These are phyloP conservation scores for Campoplex capitator DNA, from an alignment of 2,888 invertebrate genomes.

Conservation along the genomic window DNA sequence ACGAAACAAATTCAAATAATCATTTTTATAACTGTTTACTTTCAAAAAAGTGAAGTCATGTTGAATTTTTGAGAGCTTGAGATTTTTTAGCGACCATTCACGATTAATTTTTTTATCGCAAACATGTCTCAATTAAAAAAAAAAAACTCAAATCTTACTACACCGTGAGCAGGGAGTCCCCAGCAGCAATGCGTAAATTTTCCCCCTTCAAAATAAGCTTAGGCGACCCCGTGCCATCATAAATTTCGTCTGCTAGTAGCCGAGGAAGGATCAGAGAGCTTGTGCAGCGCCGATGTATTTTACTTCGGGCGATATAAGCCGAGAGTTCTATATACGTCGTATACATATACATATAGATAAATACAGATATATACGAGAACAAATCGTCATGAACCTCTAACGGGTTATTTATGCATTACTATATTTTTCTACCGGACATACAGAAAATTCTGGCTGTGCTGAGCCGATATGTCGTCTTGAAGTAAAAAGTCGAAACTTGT, in stretches of 20 bases:
- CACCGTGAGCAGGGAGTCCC: background rate
- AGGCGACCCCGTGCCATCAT: constrained; percentile 7
- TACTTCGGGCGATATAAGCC: constrained; percentile 23
- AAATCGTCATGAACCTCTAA: constrained; percentile 31
- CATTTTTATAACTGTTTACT: background rate
- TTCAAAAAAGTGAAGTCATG: background rate
- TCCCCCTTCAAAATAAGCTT: background rate
- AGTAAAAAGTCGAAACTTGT: constrained; percentile 49
- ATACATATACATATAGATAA: background rate
- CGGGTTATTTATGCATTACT: constrained; percentile 54
- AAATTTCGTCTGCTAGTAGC: background rate
- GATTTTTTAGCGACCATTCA: background rate
- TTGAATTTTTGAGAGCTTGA: background rate
- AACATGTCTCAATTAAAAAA: background rate
- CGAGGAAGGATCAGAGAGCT: constrained; percentile 20
- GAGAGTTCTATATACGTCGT: background rate
- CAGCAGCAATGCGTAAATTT: background rate
- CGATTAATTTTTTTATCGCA: background rate
- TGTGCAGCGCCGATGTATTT: constrained; percentile 35
- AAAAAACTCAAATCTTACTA: background rate
- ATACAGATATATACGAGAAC: constrained; percentile 11
- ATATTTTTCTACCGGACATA: constrained; percentile 53
- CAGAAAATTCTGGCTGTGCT: constrained; percentile 26
- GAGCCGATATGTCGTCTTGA: constrained; percentile 38
- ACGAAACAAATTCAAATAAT: background rate